Evolutionary conservation across 2,888 invertebrate species (phyloP).

Genomic region (Sarcophaga subvicina): DNA sequence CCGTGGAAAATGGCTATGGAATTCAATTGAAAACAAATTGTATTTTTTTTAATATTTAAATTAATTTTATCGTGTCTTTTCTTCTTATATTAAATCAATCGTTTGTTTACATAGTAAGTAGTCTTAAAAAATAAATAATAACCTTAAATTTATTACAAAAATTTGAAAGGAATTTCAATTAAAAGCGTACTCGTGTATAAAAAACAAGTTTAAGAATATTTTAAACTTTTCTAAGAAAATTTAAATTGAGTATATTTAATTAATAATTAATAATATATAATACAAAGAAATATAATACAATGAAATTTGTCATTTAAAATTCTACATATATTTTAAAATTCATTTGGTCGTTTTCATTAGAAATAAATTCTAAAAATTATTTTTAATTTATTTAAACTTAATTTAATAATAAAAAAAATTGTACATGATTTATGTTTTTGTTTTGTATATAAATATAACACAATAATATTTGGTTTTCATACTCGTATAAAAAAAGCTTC

Average conservation of each 20-base stretch:
- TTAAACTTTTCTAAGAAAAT: conserved; percentile 42
- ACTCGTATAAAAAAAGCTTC: conserved; percentile 18
- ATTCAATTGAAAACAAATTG: too few species aligned
- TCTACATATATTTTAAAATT: too few species aligned
- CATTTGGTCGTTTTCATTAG: too few species aligned
- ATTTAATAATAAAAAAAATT: neutral
- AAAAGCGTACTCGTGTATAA: conserved; percentile 59
- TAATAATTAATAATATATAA: too few species aligned
- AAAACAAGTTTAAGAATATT: conserved; percentile 45
- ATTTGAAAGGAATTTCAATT: neutral
- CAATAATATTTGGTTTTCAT: conserved; percentile 24
- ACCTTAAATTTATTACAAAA: neutral
- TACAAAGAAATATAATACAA: too few species aligned
- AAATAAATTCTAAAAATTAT: too few species aligned
- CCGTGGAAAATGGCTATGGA: too few species aligned
- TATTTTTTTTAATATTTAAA: too few species aligned
- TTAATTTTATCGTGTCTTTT: too few species aligned
- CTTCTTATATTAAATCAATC: too few species aligned
- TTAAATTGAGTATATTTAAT: conserved; percentile 33
- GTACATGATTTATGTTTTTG: neutral
- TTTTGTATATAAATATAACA: neutral
- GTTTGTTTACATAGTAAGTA: neutral
- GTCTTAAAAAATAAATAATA: neutral
- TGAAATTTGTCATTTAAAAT: too few species aligned
- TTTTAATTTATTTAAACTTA: too few species aligned